These are phyloP conservation scores for Lithophane socia DNA, from an alignment of 2,888 invertebrate genomes.

Conservation along the genomic window DNA sequence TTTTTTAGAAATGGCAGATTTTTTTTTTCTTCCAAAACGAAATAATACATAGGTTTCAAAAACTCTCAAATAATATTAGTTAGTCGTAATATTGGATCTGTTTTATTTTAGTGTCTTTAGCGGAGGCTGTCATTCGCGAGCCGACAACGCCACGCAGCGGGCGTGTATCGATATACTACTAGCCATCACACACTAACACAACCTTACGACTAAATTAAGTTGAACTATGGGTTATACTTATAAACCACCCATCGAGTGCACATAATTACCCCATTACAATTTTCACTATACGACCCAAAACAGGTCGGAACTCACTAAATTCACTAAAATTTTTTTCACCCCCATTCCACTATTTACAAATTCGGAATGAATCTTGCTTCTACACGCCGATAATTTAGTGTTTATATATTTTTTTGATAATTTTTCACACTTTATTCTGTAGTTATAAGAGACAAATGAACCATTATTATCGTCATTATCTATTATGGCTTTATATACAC, in stretches of 20 bases:
- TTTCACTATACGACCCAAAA: slow-evolving; percentile 78
- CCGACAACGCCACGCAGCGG: slow-evolving; percentile 44
- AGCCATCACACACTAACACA: slow-evolving; percentile 71
- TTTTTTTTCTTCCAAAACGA: slow-evolving; percentile 71
- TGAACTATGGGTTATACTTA: slow-evolving; percentile 74
- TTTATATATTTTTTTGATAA: slow-evolving; percentile 38
- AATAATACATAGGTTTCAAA: slow-evolving; percentile 74
- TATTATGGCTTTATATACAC: slow-evolving; percentile 77
- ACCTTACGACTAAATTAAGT: slow-evolving; percentile 82
- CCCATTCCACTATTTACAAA: slow-evolving; percentile 76
- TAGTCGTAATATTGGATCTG: slow-evolving; percentile 70
- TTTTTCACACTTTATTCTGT: slow-evolving; percentile 52
- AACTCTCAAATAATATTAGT: slow-evolving; percentile 72
- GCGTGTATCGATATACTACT: slow-evolving; percentile 26
- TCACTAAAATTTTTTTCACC: slow-evolving; percentile 81
- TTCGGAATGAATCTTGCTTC: slow-evolving; percentile 70
- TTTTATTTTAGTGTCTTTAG: slow-evolving; percentile 71
- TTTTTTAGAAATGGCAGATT: slow-evolving; percentile 77
- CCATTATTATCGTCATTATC: slow-evolving; percentile 54
- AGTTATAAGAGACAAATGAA: slow-evolving; percentile 55
- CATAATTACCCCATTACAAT: slow-evolving; percentile 78
- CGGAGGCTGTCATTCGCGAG: slow-evolving; percentile 45
- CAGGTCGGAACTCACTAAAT: slow-evolving; percentile 76
- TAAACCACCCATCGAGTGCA: slow-evolving; percentile 74
- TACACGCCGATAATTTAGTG: slow-evolving; percentile 54